Evolutionary conservation across 2,113 vertebrate genomes (phyloP).

Genomic region (Etheostoma cragini): DNA sequence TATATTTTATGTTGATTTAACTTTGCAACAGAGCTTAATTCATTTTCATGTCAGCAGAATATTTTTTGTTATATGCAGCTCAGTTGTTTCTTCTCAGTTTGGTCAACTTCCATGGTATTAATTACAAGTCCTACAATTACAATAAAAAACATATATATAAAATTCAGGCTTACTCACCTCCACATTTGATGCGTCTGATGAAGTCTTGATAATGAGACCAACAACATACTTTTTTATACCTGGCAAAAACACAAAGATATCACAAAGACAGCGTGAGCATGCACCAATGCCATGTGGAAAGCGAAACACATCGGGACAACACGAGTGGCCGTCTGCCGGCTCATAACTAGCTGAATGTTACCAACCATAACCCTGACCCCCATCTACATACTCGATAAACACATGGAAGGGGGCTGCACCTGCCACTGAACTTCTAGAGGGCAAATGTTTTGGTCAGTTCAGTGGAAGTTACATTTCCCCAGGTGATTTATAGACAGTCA

Average conservation of each 20-base stretch:
- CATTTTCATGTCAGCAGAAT: not conserved
- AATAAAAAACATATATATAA: too few relatives aligned
- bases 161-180: constrained; percentile 88
- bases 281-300: not conserved
- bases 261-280: constrained; percentile 26
- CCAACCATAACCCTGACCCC: constrained; percentile 16
- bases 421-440: constrained; percentile 49
- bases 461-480: constrained; percentile 50
- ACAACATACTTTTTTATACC: constrained; percentile 99
- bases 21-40: not conserved
- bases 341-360: constrained; percentile 35
- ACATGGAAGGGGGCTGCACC: constrained; percentile 42
- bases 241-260: constrained; percentile 77
- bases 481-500: constrained; percentile 38
- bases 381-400: constrained; percentile 36
- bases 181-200: constrained; percentile 95
- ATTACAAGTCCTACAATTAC: not conserved
- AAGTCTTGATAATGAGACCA: constrained; percentile 99
- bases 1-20: too few relatives aligned
- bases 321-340: constrained; percentile 43
- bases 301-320: constrained; percentile 55
- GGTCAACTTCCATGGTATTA: not conserved
- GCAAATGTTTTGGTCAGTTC: constrained; percentile 39
- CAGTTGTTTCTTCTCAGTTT: not conserved
- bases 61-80: not conserved